Evolutionary conservation across 2,797 vertebrate genomes (phyloP), one percentile per base, ranked within the genome.

Genomic region (Apogon hyalosoma): DNA sequence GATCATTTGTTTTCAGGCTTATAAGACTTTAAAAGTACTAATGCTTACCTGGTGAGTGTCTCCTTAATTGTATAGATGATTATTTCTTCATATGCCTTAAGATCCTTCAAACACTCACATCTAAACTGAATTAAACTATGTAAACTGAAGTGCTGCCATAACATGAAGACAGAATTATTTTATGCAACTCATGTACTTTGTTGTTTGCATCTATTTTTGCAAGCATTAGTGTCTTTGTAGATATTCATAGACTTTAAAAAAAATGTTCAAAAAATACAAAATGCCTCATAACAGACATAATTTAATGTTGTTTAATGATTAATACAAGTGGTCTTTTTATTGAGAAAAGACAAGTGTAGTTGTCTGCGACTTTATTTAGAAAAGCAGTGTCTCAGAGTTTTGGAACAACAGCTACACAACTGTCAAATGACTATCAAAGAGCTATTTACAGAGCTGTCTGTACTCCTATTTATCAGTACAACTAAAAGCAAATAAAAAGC

Each of bases 301-400:
- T 66, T 82, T 80, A 73, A 65, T 54, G 53, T 75, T 64, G 33
- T 75, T 78, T 84, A 16, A 69, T 73, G 54, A 61, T 52, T 57
- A 67, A 79, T 55, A 79, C 59, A 77, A 79, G 76, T 8, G 2
- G 7, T 70, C 40, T 0, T 40, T 70, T 68, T 67, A 33, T 52
- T 52, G 40, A 64, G 71, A 63, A 47, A 52, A 68, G 76, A 88
- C 70, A 72, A 85, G 69, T 83, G 48, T 69, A 80, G 72, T 75
- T 51, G 70, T 74, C 51, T 66, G 75, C 39, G 73, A 86, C 83
- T 89, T 90, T 88, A 84, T 91, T 90, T 89, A 88, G 88, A 85
- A 63, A 59, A 73, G 65, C 58, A 7, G 59, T 51, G 57, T 75
- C 59, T 53, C 12, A 65, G 52, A 42, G 47, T 36, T 81, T 47